phyloP scores from a whole-genome alignment of 1,140 invertebrate species.

The Globodera rostochiensis region DNA sequence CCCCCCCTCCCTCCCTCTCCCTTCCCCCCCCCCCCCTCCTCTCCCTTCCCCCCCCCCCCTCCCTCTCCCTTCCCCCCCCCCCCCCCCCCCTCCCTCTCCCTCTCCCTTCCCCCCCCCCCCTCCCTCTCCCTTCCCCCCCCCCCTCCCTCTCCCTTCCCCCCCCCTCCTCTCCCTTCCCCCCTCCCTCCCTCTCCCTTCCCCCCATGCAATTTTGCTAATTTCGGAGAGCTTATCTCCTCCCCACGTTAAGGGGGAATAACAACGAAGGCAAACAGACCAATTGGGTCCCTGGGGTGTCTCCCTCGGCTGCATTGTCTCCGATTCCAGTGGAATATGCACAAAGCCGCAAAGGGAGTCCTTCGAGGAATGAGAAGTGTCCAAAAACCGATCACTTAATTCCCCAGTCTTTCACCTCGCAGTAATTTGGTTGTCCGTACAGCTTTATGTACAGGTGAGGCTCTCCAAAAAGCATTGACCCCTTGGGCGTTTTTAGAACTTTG shows the following conservation, averaged over 20 bases:
- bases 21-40: background rate
- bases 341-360: slow-evolving; percentile 30
- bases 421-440: slow-evolving; percentile 5
- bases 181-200: background rate
- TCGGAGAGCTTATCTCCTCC: background rate
- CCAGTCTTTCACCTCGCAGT: background rate
- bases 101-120: background rate
- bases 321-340: slow-evolving; percentile 30
- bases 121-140: background rate
- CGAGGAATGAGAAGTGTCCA: background rate
- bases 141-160: background rate
- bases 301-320: slow-evolving; percentile 28
- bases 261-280: slow-evolving; percentile 18
- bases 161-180: background rate
- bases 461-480: background rate
- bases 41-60: background rate
- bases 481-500: background rate
- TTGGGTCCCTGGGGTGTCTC: slow-evolving; percentile 29
- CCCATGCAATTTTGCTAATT: background rate
- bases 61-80: background rate
- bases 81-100: background rate
- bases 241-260: background rate
- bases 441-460: background rate
- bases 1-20: no score
- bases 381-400: background rate